Evolutionary conservation across 2,888 invertebrate genomes (phyloP), one percentile per base, ranked within the genome.

Genomic region (Pollenia amentaria): DNA sequence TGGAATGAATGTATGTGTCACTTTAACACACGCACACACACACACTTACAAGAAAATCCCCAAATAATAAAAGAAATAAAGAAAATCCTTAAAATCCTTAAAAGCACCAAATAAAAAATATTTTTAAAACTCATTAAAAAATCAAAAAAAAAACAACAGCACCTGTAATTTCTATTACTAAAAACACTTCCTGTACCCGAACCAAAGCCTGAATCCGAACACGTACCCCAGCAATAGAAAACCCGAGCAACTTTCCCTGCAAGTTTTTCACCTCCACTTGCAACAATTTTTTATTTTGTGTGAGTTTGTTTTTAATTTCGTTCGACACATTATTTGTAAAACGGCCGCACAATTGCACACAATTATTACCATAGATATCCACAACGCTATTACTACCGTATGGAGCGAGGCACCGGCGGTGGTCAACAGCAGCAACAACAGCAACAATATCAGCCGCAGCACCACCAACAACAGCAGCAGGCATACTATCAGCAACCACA

Each of bases 361-460:
- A 87, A 87, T 91, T 92, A 92, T 91, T 91, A 92, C 89, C 90
- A 92, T 92, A 92, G 92, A 92, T 91, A 92, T 89, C 92, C 92
- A 90, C 90, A 92, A 90, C 91, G 92, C 90, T 91, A 92, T 90
- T 92, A 91, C 92, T 92, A 92, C 92, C 92, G 92, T 90, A 92
- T 92, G 92, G 92, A 92, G 92, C 92, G 92, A 91, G 92, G 92
- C 92, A 90, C 91, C 91, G 91, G 92, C 92, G 92, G 92, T 90
- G 91, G 92, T 90, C 90, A 90, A 88, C 91, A 91, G 88, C 91
- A 90, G 65, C 89, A 89, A 64, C 87, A 84, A 69, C 87, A 89
- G 51, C 83, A 70, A 69, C 87, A 89, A 51, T 80, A 70, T 62
- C 82, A 78, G 51, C 85, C 75, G 76, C 83, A 77, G 64, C 75